Percentiles rank a stretch among this genome's conserved stretches.
phyloP scores from a whole-genome alignment of 1,140 invertebrate genomes.

The Potamilus streckersoni region DNA sequence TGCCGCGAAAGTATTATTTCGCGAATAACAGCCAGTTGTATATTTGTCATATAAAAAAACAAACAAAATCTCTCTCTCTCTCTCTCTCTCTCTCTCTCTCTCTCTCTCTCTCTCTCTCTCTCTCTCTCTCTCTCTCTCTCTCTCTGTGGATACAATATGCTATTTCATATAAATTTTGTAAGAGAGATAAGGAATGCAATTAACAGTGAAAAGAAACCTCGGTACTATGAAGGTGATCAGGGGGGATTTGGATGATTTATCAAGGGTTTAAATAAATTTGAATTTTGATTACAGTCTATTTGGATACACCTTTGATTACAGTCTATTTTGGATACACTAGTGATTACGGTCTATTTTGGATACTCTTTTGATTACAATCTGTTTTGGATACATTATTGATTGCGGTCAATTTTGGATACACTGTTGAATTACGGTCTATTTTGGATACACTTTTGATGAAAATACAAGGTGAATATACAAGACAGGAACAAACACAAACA shows the following conservation, averaged over 20 bases:
- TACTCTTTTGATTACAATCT: conserved; percentile 5
- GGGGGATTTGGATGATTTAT: conserved; percentile 9
- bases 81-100: too few species aligned
- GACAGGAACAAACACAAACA: not conserved
- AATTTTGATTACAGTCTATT: conserved; percentile 6
- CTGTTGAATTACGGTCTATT: conserved; percentile 5
- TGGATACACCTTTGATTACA: conserved; percentile 8
- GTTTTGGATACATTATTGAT: conserved; percentile 14
- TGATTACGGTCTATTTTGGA: conserved; percentile 9
- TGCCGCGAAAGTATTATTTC: too few species aligned
- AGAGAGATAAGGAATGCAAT: not conserved
- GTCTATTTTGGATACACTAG: conserved; percentile 11
- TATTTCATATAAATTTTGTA: not conserved
- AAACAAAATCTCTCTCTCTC: too few species aligned
- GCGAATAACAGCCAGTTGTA: too few species aligned
- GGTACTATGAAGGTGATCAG: conserved; percentile 3
- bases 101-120: too few species aligned
- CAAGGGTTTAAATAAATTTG: not conserved
- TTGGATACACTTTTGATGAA: conserved; percentile 15
- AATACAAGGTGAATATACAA: conserved; percentile 1
- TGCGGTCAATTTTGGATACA: conserved; percentile 9
- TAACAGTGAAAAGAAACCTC: not conserved
- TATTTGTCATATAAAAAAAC: too few species aligned
- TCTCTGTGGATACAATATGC: not conserved
- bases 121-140: too few species aligned